These are phyloP conservation scores for Serinus canaria DNA, from an alignment of 2,113 vertebrate genomes.

Conservation along the genomic window DNA sequence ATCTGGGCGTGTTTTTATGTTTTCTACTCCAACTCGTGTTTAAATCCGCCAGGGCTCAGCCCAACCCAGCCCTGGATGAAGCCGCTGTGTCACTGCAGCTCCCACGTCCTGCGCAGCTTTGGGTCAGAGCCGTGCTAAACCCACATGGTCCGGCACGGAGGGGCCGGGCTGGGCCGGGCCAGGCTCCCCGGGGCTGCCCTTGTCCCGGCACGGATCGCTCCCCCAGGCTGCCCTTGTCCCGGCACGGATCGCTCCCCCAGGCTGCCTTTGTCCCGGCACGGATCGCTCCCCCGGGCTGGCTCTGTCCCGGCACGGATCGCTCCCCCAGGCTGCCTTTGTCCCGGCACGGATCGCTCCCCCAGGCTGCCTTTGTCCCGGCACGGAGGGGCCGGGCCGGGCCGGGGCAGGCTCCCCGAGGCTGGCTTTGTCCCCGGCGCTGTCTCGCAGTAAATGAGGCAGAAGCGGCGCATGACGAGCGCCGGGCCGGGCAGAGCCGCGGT, in stretches of 20 bases:
- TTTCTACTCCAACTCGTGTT: not conserved
- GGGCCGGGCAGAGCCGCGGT: not conserved
- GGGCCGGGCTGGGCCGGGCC: no score
- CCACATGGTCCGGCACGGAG: rapidly evolving
- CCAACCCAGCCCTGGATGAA: rapidly evolving
- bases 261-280: not conserved
- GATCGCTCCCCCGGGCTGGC: not conserved
- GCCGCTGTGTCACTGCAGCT: not conserved
- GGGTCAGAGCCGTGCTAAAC: not conserved
- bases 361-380: no score
- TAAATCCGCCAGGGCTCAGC: not conserved
- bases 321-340: not conserved
- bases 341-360: not conserved
- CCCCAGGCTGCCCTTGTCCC: no score
- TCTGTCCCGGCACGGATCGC: no score
- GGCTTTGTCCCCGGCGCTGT: not conserved
- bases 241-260: not conserved
- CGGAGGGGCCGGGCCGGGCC: no score
- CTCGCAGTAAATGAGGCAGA: not conserved
- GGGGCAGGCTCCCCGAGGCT: not conserved
- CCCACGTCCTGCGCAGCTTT: not conserved
- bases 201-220: not conserved
- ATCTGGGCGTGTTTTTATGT: conserved; percentile 69
- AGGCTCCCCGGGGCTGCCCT: not conserved
- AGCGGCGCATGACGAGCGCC: not conserved